Evolutionary conservation across 2,113 vertebrate genomes (phyloP).

Genomic region (Pomatorhinus ruficollis): DNA sequence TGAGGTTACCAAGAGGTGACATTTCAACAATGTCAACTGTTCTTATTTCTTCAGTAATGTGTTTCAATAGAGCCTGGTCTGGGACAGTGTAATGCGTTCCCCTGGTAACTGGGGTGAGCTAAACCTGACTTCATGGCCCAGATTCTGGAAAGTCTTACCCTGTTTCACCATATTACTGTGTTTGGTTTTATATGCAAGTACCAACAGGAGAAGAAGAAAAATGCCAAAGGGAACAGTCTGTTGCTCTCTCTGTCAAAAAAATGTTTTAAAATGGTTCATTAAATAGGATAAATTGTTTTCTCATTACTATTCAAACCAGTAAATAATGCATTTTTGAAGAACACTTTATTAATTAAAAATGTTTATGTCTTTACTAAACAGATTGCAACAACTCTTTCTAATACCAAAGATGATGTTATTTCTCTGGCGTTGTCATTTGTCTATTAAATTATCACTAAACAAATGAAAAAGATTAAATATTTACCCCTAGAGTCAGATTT

Average conservation of each 20-base stretch:
- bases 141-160: neutral
- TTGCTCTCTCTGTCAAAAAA: constrained; percentile 50
- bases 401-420: constrained; percentile 16
- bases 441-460: constrained; percentile 31
- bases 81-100: neutral
- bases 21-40: constrained; percentile 12
- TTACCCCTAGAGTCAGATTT: neutral
- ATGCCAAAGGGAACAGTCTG: constrained; percentile 15
- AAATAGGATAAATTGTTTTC: constrained; percentile 67
- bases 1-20: constrained; percentile 18
- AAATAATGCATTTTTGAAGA: constrained; percentile 70
- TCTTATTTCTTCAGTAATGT: neutral
- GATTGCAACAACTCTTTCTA: constrained; percentile 1
- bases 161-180: neutral
- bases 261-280: constrained; percentile 58
- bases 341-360: constrained; percentile 76
- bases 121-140: neutral
- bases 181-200: neutral
- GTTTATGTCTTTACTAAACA: constrained; percentile 49
- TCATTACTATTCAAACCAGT: constrained; percentile 66
- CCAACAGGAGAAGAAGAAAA: neutral
- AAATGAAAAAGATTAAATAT: constrained; percentile 37
- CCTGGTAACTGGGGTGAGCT: neutral
- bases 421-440: neutral
- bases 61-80: neutral